A percentile compares a stretch with the other conserved stretches of the same genome.
These are phyloP conservation scores for Rutilus rutilus DNA, from an alignment of 2,113 vertebrate genomes.

Conservation along the genomic window DNA sequence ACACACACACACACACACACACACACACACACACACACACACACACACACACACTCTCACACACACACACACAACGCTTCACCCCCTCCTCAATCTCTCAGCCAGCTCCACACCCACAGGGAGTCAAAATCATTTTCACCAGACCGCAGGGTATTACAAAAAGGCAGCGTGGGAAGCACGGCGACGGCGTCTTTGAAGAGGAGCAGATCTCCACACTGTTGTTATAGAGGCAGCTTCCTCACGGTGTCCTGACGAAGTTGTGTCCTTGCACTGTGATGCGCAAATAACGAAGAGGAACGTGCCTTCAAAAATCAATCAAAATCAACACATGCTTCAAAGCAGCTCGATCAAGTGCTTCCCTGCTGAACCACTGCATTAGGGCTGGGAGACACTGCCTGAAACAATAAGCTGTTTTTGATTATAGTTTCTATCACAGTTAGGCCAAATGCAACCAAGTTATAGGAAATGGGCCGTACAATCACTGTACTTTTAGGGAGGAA, in stretches of 20 bases:
- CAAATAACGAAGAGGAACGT: constrained; percentile 13
- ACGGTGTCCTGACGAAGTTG: constrained; percentile 43
- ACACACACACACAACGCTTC: background rate
- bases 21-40: too few relatives aligned
- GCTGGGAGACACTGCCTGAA: background rate
- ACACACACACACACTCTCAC: too few relatives aligned
- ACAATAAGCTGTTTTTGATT: background rate
- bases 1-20: too few relatives aligned
- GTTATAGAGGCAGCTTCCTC: constrained; percentile 29
- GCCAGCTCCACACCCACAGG: constrained; percentile 42
- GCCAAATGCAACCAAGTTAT: background rate
- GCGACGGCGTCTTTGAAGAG: constrained; percentile 19
- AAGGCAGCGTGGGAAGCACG: constrained; percentile 21
- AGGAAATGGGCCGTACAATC: background rate
- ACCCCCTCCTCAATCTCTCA: constrained; percentile 3
- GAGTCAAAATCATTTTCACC: constrained; percentile 52
- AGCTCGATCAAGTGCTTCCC: constrained; percentile 24
- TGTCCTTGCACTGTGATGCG: constrained; percentile 27
- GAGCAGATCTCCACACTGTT: constrained; percentile 30
- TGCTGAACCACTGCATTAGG: background rate
- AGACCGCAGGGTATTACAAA: constrained; percentile 51
- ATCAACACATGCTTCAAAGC: constrained; percentile 37
- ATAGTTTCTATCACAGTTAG: background rate
- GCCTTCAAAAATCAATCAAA: constrained; percentile 36
- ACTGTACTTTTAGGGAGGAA: background rate